Conservation (phyloP, 2,113 vertebrate genomes). For the Notiomystis cincta region DNA sequence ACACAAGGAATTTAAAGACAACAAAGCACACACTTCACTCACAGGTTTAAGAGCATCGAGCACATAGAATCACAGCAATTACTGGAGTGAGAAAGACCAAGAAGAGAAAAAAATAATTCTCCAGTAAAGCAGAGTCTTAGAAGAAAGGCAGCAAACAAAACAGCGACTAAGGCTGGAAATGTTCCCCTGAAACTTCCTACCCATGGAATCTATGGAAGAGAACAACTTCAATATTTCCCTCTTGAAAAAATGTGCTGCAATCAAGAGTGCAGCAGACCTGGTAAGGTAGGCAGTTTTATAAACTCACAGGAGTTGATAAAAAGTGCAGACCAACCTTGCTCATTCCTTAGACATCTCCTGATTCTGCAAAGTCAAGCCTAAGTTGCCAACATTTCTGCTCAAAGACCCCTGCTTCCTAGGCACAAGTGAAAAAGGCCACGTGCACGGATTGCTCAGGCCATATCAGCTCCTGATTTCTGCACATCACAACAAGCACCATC, state of each 20-base stretch:
- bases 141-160: neutral
- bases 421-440: neutral
- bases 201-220: neutral
- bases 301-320: neutral
- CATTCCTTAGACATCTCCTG: neutral
- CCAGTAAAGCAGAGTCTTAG: neutral
- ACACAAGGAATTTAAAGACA: neutral
- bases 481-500: neutral
- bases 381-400: neutral
- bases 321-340: neutral
- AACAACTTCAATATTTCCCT: neutral
- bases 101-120: neutral
- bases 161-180: neutral
- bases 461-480: accelerated
- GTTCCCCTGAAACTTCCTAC: neutral
- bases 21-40: neutral
- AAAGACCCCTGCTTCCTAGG: neutral
- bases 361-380: neutral
- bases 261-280: neutral
- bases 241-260: neutral
- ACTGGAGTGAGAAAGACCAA: neutral
- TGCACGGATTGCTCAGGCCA: neutral
- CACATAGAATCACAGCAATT: neutral
- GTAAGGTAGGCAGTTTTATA: accelerated
- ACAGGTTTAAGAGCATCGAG: neutral